Percentiles rank a stretch among this genome's conserved stretches.
Evolutionary conservation across 2,888 invertebrate genomes (phyloP).

Genomic region (Drosophila pseudotakahashii): DNA sequence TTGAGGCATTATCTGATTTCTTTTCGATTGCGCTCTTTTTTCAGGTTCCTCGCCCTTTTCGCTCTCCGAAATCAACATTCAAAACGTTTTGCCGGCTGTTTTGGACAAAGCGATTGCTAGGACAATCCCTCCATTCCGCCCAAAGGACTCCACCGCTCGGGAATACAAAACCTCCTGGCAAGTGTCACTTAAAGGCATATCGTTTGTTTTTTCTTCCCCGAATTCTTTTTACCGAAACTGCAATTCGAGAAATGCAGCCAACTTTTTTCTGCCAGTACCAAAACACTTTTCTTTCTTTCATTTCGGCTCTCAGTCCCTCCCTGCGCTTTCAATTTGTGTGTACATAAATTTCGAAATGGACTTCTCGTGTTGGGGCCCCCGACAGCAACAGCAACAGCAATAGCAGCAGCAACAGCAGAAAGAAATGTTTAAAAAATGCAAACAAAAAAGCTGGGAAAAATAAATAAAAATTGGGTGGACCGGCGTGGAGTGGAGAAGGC

Average conservation of each 20-base stretch:
- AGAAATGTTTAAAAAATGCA: conserved; percentile 25
- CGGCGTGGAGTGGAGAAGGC: conserved; percentile 5
- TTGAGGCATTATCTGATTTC: conserved; percentile 12
- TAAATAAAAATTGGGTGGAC: conserved; percentile 43
- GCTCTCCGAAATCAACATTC: conserved; percentile 18
- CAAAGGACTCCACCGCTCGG: neutral
- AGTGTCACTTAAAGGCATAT: conserved; percentile 61
- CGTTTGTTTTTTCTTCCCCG: conserved; percentile 28
- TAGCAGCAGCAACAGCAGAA: conserved; percentile 26
- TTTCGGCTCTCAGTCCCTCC: conserved; percentile 22
- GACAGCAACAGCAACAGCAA: conserved; percentile 38
- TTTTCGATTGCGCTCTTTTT: conserved; percentile 14
- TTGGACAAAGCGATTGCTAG: conserved; percentile 48
- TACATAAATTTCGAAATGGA: conserved; percentile 79
- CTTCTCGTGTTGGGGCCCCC: conserved; percentile 69
- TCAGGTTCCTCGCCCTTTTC: neutral
- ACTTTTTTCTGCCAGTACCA: conserved; percentile 33
- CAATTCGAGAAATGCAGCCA: conserved; percentile 63
- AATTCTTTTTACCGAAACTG: conserved; percentile 36
- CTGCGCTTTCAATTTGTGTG: conserved; percentile 73
- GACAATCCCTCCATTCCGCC: neutral
- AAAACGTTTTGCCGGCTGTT: conserved; percentile 35
- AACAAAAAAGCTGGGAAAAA: conserved; percentile 21
- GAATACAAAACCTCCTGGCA: conserved; percentile 32
- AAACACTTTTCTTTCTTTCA: conserved; percentile 43